Conservation (phyloP, 2,888 invertebrate species). For the Tenthredo amoena region DNA sequence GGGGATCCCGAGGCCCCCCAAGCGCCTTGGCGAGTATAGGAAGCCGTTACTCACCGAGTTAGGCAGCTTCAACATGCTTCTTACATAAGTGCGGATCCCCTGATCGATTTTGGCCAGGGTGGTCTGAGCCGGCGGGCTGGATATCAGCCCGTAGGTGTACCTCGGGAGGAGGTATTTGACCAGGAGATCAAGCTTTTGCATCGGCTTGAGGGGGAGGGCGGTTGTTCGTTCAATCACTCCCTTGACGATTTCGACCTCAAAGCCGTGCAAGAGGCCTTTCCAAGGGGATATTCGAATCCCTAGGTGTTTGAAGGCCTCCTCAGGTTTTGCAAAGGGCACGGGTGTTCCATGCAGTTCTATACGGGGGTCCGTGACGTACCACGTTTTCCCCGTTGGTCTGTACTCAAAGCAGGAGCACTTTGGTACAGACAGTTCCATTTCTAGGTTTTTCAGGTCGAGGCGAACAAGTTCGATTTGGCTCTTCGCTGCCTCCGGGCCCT, state of each 20-base stretch:
- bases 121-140: background rate
- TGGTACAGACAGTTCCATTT: conserved; percentile 49
- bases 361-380: conserved; percentile 42
- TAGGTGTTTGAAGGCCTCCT: background rate
- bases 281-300: conserved; percentile 1
- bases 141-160: conserved; percentile 8
- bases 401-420: conserved; percentile 57
- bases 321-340: background rate
- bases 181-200: conserved; percentile 15
- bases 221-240: background rate
- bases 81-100: background rate
- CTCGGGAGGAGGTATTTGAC: background rate
- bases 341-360: background rate
- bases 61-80: conserved; percentile 37
- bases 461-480: conserved; percentile 24
- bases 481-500: background rate
- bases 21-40: conserved; percentile 33
- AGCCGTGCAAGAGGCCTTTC: background rate
- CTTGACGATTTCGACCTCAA: background rate
- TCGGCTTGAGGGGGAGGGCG: background rate
- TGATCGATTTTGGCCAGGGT: background rate
- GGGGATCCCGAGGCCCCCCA: conserved; percentile 44
- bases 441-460: background rate
- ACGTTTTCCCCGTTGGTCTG: background rate
- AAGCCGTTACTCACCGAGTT: background rate